A percentile compares a stretch with the other conserved stretches of the same genome.
Conservation (phyloP, 1,140 invertebrate species). For the Yoshiicerus persimilis region DNA sequence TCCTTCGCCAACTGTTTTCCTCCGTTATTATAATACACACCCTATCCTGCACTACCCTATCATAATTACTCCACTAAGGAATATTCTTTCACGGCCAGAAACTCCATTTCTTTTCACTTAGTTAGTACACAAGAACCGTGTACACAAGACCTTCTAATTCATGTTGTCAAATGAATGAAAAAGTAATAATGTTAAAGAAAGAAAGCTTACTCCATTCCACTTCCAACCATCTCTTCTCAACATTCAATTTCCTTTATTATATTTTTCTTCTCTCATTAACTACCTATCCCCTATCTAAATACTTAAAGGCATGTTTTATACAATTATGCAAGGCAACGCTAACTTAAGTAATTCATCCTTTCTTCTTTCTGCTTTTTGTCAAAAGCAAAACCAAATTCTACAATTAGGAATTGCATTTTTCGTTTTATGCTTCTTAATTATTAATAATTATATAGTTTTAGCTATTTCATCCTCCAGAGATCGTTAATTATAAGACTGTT, state of each 20-base stretch:
- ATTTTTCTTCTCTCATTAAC: background rate
- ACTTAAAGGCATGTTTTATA: background rate
- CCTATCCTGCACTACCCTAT: background rate
- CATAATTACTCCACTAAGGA: background rate
- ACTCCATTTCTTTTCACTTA: background rate
- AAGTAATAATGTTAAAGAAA: background rate
- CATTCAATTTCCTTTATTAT: background rate
- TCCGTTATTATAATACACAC: background rate
- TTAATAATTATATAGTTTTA: no score
- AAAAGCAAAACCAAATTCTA: no score
- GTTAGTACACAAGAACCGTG: background rate
- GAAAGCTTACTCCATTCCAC: background rate
- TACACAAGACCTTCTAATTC: background rate
- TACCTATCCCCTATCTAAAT: background rate
- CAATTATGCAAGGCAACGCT: no score
- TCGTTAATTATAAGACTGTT: no score
- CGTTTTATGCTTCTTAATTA: no score
- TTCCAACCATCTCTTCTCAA: background rate
- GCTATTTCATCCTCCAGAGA: no score
- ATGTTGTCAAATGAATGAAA: background rate
- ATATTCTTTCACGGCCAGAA: background rate
- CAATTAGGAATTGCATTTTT: no score
- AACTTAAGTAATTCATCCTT: no score
- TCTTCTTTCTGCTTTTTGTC: no score
- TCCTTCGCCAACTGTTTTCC: background rate